These are phyloP conservation scores for Delphinapterus leucas DNA, from an alignment of 2,113 vertebrate species.

Conservation along the genomic window DNA sequence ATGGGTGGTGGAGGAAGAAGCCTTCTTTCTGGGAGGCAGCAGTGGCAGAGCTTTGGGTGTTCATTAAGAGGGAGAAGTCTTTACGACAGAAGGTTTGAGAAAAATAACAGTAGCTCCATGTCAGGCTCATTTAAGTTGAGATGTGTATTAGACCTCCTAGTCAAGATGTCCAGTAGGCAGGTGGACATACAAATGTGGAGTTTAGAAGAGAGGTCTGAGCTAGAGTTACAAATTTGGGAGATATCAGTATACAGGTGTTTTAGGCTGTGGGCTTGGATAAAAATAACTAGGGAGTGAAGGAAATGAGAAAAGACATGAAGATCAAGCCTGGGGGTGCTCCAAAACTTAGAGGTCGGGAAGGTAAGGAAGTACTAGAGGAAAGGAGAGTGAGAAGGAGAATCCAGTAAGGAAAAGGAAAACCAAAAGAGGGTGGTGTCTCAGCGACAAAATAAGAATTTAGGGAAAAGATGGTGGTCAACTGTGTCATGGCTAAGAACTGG, in stretches of 20 bases:
- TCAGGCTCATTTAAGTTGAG: neutral
- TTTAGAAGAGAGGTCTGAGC: neutral
- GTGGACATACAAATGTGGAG: neutral
- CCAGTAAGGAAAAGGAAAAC: neutral
- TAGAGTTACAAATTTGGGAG: neutral
- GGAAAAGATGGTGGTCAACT: neutral
- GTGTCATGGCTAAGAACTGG: neutral
- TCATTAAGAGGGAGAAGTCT: neutral
- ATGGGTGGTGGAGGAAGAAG: neutral
- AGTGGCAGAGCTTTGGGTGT: neutral
- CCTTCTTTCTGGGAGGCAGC: neutral
- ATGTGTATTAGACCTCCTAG: neutral
- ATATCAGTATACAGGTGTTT: neutral
- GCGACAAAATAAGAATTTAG: neutral
- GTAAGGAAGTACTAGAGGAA: neutral
- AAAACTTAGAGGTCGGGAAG: slow-evolving; percentile 20
- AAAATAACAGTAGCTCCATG: neutral
- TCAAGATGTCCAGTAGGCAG: neutral
- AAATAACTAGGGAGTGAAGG: neutral
- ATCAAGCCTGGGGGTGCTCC: neutral
- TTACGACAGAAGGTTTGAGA: neutral
- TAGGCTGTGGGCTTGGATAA: neutral
- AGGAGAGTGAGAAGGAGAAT: neutral
- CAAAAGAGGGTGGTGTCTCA: neutral
- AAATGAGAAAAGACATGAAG: neutral